phyloP scores from a whole-genome alignment of 2,113 vertebrate species.

The Aviceda subcristata region DNA sequence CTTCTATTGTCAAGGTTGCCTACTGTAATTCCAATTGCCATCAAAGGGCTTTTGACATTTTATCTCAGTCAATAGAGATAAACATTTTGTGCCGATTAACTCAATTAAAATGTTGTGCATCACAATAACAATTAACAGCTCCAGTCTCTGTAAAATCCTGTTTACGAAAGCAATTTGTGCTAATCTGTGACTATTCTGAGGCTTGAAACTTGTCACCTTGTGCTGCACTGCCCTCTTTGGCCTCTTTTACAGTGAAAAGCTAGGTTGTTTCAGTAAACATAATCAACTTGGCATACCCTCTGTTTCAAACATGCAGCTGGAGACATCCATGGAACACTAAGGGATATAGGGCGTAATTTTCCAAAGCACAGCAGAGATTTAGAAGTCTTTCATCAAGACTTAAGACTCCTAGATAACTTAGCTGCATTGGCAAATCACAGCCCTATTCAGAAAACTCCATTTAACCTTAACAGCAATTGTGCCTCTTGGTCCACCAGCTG shows the following conservation, averaged over 20 bases:
- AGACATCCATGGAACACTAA: not conserved
- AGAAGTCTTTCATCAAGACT: not conserved
- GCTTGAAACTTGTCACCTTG: not conserved
- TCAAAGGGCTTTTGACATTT: conserved; percentile 51
- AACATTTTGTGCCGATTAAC: conserved; percentile 15
- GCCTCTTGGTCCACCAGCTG: not conserved
- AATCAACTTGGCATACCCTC: not conserved
- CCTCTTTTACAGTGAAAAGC: conserved; percentile 9
- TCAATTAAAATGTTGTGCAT: conserved; percentile 31
- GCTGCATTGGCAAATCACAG: not conserved
- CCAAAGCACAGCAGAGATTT: not conserved
- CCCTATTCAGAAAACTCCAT: not conserved
- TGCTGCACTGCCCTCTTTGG: conserved; percentile 59
- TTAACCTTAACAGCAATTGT: not conserved
- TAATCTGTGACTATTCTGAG: not conserved
- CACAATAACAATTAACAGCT: conserved; percentile 7
- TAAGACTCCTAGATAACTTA: not conserved
- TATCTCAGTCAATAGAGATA: conserved; percentile 4
- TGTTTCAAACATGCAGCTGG: not conserved
- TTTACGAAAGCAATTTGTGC: not conserved
- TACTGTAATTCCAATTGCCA: conserved; percentile 14
- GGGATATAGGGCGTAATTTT: not conserved
- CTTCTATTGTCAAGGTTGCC: conserved; percentile 11
- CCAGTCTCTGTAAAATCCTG: not conserved
- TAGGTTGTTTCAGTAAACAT: not conserved